A percentile compares a stretch with the other conserved stretches of the same genome.
These are phyloP conservation scores for Macaria notata DNA, from an alignment of 2,888 invertebrate species.

Conservation along the genomic window DNA sequence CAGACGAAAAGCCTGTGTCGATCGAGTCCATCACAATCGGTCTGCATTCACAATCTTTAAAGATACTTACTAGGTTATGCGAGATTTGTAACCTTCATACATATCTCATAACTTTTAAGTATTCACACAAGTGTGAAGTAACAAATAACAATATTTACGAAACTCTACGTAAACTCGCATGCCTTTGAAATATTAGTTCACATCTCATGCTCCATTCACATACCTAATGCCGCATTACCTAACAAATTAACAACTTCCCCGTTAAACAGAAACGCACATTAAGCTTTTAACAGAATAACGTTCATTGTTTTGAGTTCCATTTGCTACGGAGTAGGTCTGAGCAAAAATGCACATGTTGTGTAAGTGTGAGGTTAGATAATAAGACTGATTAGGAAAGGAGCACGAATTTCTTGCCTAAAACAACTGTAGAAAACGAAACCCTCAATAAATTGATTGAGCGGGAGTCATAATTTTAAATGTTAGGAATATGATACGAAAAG, in stretches of 20 bases:
- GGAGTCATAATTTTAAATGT: too few species aligned
- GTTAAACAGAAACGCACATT: slow-evolving; percentile 66
- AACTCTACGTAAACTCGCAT: slow-evolving; percentile 6
- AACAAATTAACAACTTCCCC: slow-evolving; percentile 49
- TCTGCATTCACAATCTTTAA: too few species aligned
- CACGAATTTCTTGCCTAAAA: too few species aligned
- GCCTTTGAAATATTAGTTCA: slow-evolving; percentile 27
- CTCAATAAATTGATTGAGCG: too few species aligned
- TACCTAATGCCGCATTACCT: slow-evolving; percentile 36
- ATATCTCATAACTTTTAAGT: too few species aligned
- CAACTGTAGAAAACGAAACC: too few species aligned
- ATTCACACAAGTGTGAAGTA: too few species aligned
- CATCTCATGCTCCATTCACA: slow-evolving; percentile 33
- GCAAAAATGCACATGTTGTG: slow-evolving; percentile 54
- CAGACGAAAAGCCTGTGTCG: too few species aligned
- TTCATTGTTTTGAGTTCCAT: slow-evolving; percentile 40
- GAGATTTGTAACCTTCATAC: too few species aligned
- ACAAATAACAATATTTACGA: not conserved
- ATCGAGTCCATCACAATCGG: too few species aligned
- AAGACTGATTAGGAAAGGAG: not conserved
- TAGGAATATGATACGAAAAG: too few species aligned
- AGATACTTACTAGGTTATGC: too few species aligned
- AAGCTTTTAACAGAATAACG: slow-evolving; percentile 32
- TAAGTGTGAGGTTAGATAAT: slow-evolving; percentile 5
- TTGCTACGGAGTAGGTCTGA: slow-evolving; percentile 49